A percentile compares a stretch with the other conserved stretches of the same genome.
Evolutionary conservation across 35 echinoderm and acorn worm genomes (phyloP).

Genomic region (Ptychodera flava): DNA sequence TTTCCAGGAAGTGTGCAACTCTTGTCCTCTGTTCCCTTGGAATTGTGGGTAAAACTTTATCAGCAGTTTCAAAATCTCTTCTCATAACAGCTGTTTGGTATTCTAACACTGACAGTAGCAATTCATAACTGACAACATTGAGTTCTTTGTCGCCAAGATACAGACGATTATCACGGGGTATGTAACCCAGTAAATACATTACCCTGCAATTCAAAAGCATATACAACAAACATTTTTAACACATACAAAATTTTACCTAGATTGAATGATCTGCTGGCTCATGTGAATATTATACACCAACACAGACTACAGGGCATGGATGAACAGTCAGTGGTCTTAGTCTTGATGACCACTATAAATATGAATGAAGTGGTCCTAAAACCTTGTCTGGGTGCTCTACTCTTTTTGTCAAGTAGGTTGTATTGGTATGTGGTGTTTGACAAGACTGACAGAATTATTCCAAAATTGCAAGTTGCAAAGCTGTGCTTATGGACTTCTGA

Average conservation of each 20-base stretch:
- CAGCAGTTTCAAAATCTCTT: conserved; percentile 92
- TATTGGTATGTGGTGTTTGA: no score
- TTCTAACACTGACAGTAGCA: conserved; percentile 86
- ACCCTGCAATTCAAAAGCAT: conserved; percentile 46
- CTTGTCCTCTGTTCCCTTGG: conserved; percentile 89
- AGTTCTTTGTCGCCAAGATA: conserved; percentile 98
- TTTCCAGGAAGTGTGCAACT: conserved; percentile 97
- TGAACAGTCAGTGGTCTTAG: neutral
- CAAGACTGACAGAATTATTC: no score
- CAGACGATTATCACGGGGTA: conserved; percentile 89
- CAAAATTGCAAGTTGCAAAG: no score
- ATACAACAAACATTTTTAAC: no score
- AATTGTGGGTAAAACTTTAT: conserved; percentile 94
- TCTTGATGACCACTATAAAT: no score
- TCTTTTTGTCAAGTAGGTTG: no score
- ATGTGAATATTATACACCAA: neutral
- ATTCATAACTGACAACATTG: conserved; percentile 84
- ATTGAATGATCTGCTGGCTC: neutral
- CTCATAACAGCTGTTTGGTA: conserved; percentile 99
- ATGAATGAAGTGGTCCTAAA: no score
- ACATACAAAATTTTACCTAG: no score
- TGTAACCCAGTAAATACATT: conserved; percentile 97
- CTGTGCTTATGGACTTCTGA: no score
- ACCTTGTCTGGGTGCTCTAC: no score
- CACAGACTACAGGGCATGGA: neutral